Conservation (phyloP, 2,113 vertebrate species). For the Spilogale gracilis region DNA sequence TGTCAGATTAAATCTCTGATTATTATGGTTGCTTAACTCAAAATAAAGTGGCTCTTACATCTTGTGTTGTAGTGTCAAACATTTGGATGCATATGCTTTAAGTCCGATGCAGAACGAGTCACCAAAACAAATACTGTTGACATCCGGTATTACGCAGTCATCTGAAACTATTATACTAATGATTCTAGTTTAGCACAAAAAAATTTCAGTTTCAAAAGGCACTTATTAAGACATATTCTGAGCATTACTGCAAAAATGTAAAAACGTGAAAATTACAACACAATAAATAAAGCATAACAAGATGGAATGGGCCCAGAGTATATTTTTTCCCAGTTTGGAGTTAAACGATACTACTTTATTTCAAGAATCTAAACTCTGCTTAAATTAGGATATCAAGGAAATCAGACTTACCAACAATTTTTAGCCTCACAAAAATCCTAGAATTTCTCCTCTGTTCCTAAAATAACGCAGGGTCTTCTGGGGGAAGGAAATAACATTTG, state of each 20-base stretch:
- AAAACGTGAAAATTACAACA: neutral
- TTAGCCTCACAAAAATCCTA: neutral
- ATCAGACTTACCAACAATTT: neutral
- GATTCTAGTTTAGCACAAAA: neutral
- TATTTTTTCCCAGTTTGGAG: neutral
- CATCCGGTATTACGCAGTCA: neutral
- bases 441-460: neutral
- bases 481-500: neutral
- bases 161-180: neutral
- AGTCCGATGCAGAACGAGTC: neutral
- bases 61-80: conserved; percentile 9
- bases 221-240: neutral
- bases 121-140: neutral
- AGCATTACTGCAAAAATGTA: neutral
- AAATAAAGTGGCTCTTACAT: conserved; percentile 15
- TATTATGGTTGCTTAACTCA: conserved; percentile 2
- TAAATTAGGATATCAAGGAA: conserved; percentile 10
- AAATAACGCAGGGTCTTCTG: neutral
- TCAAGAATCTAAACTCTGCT: conserved; percentile 42
- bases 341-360: conserved; percentile 23
- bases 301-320: neutral
- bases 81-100: neutral
- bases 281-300: neutral
- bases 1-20: neutral
- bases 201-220: neutral